A percentile compares a stretch with the other conserved stretches of the same genome.
Conservation (phyloP, 2,888 invertebrate species). For the Microctonus hyperodae region DNA sequence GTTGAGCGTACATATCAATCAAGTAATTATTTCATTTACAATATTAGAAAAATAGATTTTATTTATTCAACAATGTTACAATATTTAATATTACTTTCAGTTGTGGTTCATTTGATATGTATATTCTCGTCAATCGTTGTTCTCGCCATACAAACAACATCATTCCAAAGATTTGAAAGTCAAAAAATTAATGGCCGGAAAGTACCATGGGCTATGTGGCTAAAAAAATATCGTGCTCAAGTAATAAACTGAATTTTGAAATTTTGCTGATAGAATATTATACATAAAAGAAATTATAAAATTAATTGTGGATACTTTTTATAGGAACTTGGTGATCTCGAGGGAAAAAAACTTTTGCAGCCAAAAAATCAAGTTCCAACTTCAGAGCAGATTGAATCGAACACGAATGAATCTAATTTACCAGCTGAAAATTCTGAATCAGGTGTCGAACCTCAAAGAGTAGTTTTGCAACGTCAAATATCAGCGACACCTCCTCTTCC, state of each 20-base stretch:
- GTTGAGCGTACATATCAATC: constrained; percentile 69
- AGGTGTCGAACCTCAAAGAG: constrained; percentile 35
- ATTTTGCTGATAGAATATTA: neutral
- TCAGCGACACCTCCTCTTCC: constrained; percentile 59
- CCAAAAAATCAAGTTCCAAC: constrained; percentile 12
- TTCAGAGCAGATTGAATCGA: neutral
- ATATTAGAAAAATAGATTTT: neutral
- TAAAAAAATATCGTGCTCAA: constrained; percentile 56
- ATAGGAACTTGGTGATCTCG: constrained; percentile 52
- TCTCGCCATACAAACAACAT: constrained; percentile 74
- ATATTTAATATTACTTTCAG: constrained; percentile 60
- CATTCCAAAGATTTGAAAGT: constrained; percentile 80
- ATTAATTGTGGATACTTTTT: constrained; percentile 2
- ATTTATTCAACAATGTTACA: neutral
- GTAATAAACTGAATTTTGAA: constrained; percentile 14
- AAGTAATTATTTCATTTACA: constrained; percentile 63
- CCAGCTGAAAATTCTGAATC: constrained; percentile 1
- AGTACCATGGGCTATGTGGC: constrained; percentile 75
- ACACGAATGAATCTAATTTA: constrained; percentile 8
- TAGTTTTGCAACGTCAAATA: constrained; percentile 49
- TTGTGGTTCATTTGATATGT: constrained; percentile 72
- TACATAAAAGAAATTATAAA: neutral
- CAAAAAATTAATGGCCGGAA: constrained; percentile 76
- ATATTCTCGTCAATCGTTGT: constrained; percentile 73
- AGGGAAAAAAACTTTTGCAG: constrained; percentile 53